These are phyloP conservation scores for Pseudolaguvia tuberculata DNA, from an alignment of 2,113 vertebrate species.

Conservation along the genomic window DNA sequence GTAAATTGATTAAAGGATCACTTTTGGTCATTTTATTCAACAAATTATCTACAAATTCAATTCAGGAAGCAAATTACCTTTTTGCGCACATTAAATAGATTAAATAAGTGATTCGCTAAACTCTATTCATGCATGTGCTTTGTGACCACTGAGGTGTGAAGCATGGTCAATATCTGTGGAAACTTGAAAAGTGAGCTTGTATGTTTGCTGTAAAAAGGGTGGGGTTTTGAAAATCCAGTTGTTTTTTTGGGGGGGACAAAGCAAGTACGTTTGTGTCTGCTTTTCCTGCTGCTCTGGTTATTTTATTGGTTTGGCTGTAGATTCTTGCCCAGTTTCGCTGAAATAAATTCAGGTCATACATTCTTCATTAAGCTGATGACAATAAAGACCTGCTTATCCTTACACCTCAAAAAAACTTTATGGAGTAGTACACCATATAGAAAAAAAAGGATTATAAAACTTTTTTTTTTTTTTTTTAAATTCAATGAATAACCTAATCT, in stretches of 20 bases:
- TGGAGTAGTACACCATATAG: no score
- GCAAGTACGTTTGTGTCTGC: not conserved
- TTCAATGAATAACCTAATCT: not conserved
- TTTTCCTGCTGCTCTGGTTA: not conserved
- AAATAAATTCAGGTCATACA: constrained; percentile 53
- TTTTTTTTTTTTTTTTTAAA: no score
- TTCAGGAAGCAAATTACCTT: no score
- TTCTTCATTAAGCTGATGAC: constrained; percentile 48
- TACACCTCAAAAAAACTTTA: no score
- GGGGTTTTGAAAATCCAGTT: not conserved
- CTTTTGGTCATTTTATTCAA: not conserved
- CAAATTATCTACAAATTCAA: not conserved
- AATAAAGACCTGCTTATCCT: constrained; percentile 30
- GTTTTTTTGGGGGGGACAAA: not conserved
- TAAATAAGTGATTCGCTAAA: not conserved
- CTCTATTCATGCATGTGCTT: no score
- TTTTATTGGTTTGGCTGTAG: constrained; percentile 17
- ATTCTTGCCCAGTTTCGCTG: constrained; percentile 27
- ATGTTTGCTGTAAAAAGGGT: not conserved
- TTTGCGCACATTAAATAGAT: not conserved
- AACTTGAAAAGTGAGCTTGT: not conserved
- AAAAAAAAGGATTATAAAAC: no score
- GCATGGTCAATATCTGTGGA: not conserved
- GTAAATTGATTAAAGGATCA: not conserved
- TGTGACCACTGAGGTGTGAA: not conserved